A percentile compares a stretch with the other conserved stretches of the same genome.
phyloP scores from a whole-genome alignment of 2,888 invertebrate genomes.

The Himalopsyche japonica region DNA sequence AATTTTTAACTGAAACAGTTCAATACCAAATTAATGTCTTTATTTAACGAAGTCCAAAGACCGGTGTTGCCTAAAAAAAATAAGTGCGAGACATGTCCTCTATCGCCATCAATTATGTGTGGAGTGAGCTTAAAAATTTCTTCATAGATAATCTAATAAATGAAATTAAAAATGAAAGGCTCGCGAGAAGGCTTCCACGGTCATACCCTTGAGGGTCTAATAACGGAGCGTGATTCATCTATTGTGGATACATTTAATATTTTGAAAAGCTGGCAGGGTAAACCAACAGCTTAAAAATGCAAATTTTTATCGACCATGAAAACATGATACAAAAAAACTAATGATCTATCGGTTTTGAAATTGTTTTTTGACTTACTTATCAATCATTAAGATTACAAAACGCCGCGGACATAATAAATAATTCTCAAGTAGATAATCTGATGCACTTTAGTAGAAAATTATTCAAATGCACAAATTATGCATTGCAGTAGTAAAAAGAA shows the following conservation, averaged over 20 bases:
- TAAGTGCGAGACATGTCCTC: too few species aligned
- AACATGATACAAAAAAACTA: neutral
- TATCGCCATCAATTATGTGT: too few species aligned
- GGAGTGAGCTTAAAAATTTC: too few species aligned
- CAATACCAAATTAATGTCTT: too few species aligned
- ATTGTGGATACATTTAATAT: neutral
- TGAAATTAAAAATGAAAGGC: too few species aligned
- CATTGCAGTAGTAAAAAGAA: neutral
- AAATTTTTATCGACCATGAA: neutral
- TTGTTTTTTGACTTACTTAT: neutral
- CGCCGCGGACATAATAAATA: neutral
- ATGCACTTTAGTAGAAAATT: neutral
- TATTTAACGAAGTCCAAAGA: too few species aligned
- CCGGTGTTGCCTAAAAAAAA: too few species aligned
- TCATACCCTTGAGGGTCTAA: neutral
- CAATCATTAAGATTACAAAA: neutral
- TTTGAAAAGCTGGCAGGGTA: neutral
- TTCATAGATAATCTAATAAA: too few species aligned
- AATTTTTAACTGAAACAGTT: too few species aligned
- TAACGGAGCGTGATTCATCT: neutral
- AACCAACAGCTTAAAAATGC: neutral
- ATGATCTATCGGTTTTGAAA: neutral
- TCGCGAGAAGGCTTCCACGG: neutral
- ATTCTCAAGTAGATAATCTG: neutral
- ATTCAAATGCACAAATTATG: neutral